phyloP scores from a whole-genome alignment of 2,113 vertebrate species.

The Aythya baeri region DNA sequence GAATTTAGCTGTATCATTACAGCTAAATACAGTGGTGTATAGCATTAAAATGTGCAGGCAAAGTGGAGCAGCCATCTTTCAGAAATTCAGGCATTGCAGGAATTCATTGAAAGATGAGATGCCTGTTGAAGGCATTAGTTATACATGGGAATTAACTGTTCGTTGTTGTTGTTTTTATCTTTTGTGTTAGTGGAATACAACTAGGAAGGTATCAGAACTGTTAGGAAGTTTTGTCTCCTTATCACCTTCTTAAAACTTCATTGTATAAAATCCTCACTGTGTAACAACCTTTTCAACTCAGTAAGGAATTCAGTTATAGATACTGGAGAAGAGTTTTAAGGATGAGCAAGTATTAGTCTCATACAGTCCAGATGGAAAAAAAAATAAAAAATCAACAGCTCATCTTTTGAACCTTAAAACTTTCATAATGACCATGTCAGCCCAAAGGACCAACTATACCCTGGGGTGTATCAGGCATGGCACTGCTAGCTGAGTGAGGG shows the following conservation, averaged over 20 bases:
- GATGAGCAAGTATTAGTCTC: background rate
- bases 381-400: background rate
- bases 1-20: background rate
- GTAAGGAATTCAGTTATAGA: background rate
- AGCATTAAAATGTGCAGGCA: background rate
- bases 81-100: background rate
- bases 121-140: background rate
- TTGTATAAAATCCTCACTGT: background rate
- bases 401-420: background rate
- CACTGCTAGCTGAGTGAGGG: background rate
- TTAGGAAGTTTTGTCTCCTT: background rate
- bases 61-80: background rate
- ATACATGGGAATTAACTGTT: background rate
- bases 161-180: background rate
- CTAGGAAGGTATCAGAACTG: background rate
- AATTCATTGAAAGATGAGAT: background rate
- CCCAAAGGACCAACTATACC: background rate
- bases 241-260: background rate
- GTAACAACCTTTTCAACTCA: background rate
- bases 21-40: background rate
- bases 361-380: background rate
- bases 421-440: background rate
- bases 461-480: background rate
- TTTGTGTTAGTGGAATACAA: background rate
- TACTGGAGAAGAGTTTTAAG: background rate